Conservation (phyloP, 2,797 vertebrate species). For the Poecilia velifera region DNA sequence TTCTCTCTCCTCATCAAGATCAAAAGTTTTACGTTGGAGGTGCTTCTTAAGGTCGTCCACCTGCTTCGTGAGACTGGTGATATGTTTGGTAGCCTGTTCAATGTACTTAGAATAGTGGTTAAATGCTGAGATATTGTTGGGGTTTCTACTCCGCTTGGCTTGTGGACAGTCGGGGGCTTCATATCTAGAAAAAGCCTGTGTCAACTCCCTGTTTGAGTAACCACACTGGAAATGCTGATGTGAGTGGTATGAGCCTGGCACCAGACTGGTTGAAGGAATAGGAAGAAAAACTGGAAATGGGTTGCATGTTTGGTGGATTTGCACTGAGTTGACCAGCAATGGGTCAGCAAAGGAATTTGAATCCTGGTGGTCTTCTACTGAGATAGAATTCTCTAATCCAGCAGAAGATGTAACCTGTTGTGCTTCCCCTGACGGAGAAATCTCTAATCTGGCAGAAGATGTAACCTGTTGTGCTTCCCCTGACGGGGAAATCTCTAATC, state of each 20-base stretch:
- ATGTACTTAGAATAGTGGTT: neutral
- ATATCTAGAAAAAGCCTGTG: neutral
- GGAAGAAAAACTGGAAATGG: neutral
- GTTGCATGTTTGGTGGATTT: neutral
- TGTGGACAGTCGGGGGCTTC: neutral
- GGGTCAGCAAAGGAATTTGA: neutral
- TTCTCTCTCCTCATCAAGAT: slow-evolving; percentile 1
- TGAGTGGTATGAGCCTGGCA: neutral
- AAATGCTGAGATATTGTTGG: neutral
- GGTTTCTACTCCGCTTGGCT: neutral
- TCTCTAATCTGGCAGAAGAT: neutral
- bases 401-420: neutral
- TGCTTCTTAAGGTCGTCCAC: neutral
- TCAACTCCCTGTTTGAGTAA: neutral
- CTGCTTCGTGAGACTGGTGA: neutral
- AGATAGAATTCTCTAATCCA: neutral
- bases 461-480: no score
- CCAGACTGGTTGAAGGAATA: neutral
- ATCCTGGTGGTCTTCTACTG: neutral
- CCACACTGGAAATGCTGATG: neutral
- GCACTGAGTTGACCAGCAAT: neutral
- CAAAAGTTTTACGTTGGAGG: neutral
- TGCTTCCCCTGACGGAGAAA: neutral
- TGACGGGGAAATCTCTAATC: no score
- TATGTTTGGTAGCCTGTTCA: neutral